A percentile compares a stretch with the other conserved stretches of the same genome.
phyloP scores from a whole-genome alignment of 1,140 invertebrate species.

The Stenopsyche tienmushanensis region DNA sequence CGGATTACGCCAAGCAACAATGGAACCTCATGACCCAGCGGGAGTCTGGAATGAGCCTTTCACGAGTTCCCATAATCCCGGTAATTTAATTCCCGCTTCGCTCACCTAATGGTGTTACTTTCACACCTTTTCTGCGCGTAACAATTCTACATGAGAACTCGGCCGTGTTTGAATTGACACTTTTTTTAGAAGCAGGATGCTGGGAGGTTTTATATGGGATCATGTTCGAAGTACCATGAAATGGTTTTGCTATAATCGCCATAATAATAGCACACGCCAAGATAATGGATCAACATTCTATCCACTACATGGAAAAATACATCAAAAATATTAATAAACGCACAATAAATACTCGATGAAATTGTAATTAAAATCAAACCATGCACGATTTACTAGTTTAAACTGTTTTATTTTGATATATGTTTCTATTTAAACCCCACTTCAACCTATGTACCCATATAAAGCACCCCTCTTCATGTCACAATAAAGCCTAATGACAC shows the following conservation, averaged over 20 bases:
- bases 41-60: neutral
- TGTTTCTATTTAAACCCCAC: constrained; percentile 27
- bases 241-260: neutral
- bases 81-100: constrained; percentile 30
- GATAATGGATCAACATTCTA: neutral
- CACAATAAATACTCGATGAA: no score
- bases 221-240: constrained; percentile 5
- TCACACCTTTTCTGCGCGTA: constrained; percentile 20
- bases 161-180: neutral
- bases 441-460: constrained; percentile 15
- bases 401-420: constrained; percentile 23
- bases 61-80: constrained; percentile 22
- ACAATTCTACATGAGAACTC: constrained; percentile 21
- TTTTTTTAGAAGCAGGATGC: neutral
- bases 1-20: constrained; percentile 14
- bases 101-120: constrained; percentile 30
- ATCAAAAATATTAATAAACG: no score
- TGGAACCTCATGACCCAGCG: constrained; percentile 4
- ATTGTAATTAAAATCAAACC: neutral
- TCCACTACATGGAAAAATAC: no score
- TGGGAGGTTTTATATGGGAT: neutral
- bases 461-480: constrained; percentile 26
- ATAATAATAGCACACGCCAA: constrained; percentile 22
- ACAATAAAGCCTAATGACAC: constrained; percentile 40
- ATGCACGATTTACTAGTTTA: neutral